Conservation (phyloP, 2,888 invertebrate species). For the Entomobrya proxima region DNA sequence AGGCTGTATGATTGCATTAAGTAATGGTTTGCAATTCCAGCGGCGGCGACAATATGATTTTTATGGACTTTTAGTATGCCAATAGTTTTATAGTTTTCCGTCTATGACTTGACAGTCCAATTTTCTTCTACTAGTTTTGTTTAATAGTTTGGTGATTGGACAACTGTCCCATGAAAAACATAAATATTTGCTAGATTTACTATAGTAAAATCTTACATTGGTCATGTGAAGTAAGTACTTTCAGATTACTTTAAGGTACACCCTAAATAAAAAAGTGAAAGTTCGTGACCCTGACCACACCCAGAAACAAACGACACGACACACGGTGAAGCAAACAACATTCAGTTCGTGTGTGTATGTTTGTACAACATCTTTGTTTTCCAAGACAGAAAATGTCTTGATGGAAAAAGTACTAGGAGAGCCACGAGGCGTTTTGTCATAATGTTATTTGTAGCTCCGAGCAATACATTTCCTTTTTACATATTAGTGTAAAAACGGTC, state of each 20-base stretch:
- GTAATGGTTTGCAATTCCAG: too few species aligned
- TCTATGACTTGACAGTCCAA: too few species aligned
- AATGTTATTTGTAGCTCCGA: conserved; percentile 51
- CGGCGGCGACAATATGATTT: too few species aligned
- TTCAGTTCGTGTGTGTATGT: not conserved
- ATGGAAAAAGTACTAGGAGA: conserved; percentile 18
- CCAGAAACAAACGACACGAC: conserved; percentile 14
- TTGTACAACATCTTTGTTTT: not conserved
- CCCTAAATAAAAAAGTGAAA: conserved; percentile 45
- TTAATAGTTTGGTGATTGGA: too few species aligned
- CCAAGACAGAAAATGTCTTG: not conserved
- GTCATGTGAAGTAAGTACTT: too few species aligned
- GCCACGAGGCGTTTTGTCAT: conserved; percentile 39
- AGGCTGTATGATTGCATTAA: too few species aligned
- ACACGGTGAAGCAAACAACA: not conserved
- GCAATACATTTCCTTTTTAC: conserved; percentile 52
- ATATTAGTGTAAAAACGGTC: conserved; percentile 30
- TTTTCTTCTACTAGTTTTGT: too few species aligned
- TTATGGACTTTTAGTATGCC: too few species aligned
- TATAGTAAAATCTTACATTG: too few species aligned
- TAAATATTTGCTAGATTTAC: too few species aligned
- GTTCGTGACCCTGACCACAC: conserved; percentile 59
- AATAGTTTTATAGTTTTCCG: too few species aligned
- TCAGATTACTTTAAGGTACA: not conserved
- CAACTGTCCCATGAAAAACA: too few species aligned